A percentile compares a stretch with the other conserved stretches of the same genome.
Evolutionary conservation across 2,113 vertebrate species (phyloP).

Genomic region (Sporophila hypoxantha): DNA sequence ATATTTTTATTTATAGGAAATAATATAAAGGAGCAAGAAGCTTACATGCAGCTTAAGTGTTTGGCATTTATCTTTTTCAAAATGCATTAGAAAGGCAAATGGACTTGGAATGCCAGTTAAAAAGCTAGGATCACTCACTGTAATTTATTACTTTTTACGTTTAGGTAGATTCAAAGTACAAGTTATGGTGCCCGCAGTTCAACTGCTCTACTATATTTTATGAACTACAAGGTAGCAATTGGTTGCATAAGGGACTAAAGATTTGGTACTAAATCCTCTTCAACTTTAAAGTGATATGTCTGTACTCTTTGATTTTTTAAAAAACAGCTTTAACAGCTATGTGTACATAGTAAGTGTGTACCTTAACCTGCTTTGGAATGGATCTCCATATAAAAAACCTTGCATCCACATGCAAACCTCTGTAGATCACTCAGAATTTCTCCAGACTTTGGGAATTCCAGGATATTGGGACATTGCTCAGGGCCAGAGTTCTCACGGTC

Average conservation of each 20-base stretch:
- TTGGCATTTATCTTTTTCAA: slow-evolving; percentile 31
- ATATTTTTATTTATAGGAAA: slow-evolving; percentile 50
- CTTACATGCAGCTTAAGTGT: neutral
- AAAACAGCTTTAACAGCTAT: neutral
- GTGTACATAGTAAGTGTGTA: neutral
- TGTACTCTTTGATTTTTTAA: neutral
- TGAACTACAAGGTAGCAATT: slow-evolving; percentile 32
- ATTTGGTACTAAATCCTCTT: slow-evolving; percentile 11
- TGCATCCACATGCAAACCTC: neutral
- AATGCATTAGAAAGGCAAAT: slow-evolving; percentile 33
- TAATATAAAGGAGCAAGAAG: slow-evolving; percentile 9
- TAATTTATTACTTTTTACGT: slow-evolving; percentile 35
- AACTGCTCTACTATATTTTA: slow-evolving; percentile 7
- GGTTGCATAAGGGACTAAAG: slow-evolving; percentile 23
- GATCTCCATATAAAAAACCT: neutral
- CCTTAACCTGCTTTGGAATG: neutral
- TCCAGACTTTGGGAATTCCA: neutral
- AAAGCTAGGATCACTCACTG: neutral
- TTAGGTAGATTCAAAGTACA: slow-evolving; percentile 8
- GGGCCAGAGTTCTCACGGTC: neutral
- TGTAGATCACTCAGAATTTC: neutral
- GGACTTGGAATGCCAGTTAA: slow-evolving; percentile 4
- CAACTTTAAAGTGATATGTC: neutral
- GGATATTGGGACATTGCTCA: neutral
- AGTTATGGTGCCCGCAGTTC: neutral